Base-by-base conservation (phyloP, 2,888 invertebrate species). In the Andrena bucephala region DNA sequence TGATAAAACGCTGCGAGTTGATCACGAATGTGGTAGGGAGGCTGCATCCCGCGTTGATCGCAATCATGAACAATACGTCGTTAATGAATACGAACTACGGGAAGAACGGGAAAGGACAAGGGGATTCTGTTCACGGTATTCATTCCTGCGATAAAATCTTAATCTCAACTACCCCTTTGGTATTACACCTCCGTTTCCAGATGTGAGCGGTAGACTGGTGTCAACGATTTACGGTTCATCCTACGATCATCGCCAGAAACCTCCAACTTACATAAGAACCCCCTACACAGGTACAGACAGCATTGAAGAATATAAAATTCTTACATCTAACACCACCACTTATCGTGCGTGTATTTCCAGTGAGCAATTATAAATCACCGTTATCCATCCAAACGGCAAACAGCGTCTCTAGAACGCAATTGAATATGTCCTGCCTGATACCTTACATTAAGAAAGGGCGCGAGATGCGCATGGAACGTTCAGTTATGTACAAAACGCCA, bases 401-500 rank as follows among this genome's bases (percentile, higher is more conserved):
- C 65, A 91, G 90, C 59, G 80, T 87, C 31, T 85, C 90, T 20
- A 90, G 91, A 77, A 89, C 87, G 2, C 88, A 90, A 50, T 86
- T 90, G 8, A 90, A 93, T 82, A 82, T 93, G 36, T 92, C 92
- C 0, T 91, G 90, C 36, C 83, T 94, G 71, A 92, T 94, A 77
- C 93, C 94, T 0, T 94, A 94, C 33, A 94, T 94, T 69, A 88
- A 91, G 83, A 91, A 90, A 31, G 94, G 94, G 5, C 90, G 90
- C 31, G 86, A 88, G 8, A 92, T 94, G 90, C 92, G 94, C 1
- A 91, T 81, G 0, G 93, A 93, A 69, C 90, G 92, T 80, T 93
- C 93, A 1, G 85, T 94, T 27, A 93, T 94, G 93, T 94, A 94
- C 77, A 93, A 93, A 86, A 93, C 93, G 2, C 93, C 93, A 1